Conservation (phyloP, 2,113 vertebrate species). For the Mandrillus leucophaeus region DNA sequence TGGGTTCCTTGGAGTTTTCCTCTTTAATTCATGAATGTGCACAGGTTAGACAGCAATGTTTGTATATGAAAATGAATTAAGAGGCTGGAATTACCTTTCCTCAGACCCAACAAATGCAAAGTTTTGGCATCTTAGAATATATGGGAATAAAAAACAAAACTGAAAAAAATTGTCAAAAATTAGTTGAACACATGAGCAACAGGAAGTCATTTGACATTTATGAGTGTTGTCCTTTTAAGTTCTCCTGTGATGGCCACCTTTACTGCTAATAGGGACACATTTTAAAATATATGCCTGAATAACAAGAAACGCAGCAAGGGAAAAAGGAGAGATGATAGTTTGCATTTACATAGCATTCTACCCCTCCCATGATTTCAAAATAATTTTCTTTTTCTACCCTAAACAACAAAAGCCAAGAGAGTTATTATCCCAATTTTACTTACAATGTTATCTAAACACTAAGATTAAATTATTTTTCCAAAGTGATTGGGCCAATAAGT, state of each 20-base stretch:
- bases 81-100: not conserved
- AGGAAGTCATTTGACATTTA: not conserved
- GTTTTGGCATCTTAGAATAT: not conserved
- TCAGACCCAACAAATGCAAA: not conserved
- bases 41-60: not conserved
- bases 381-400: not conserved
- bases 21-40: not conserved
- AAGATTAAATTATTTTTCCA: slow-evolving; percentile 14
- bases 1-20: not conserved
- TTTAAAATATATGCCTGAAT: not conserved
- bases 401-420: not conserved
- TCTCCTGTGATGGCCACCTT: not conserved
- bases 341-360: not conserved
- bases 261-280: not conserved
- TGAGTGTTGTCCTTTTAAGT: not conserved
- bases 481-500: not conserved
- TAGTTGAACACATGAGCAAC: not conserved
- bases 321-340: not conserved
- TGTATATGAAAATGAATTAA: not conserved
- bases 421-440: not conserved
- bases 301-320: not conserved
- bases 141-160: not conserved
- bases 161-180: not conserved
- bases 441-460: not conserved
- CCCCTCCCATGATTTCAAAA: not conserved